Conservation (phyloP, 2,797 vertebrate genomes). For the Delichon dasypus region DNA sequence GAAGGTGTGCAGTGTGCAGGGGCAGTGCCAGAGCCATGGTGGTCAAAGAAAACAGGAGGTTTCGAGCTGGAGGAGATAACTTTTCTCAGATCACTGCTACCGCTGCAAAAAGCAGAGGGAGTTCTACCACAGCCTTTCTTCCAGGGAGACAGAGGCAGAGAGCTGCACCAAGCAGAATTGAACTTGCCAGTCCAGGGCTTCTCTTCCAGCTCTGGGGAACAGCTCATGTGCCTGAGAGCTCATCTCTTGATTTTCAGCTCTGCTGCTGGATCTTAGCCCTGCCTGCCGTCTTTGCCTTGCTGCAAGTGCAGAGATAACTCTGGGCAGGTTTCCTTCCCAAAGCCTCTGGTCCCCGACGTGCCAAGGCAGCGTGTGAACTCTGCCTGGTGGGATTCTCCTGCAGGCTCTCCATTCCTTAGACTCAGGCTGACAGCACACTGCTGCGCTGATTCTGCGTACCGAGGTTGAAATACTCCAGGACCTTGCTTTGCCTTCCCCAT, state of each 20-base stretch:
- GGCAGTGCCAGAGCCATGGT: neutral
- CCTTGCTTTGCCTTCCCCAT: neutral
- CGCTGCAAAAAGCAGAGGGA: neutral
- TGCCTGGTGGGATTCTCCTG: neutral
- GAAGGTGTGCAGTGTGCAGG: neutral
- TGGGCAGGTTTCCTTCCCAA: neutral
- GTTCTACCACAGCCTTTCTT: neutral
- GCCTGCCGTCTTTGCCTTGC: neutral
- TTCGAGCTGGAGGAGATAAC: neutral
- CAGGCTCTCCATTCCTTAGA: neutral
- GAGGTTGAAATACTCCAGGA: neutral
- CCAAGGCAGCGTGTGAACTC: neutral
- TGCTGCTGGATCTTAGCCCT: neutral
- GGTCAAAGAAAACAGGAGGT: neutral
- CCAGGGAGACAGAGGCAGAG: neutral
- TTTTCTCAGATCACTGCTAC: neutral
- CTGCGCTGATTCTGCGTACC: neutral
- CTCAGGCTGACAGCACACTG: neutral
- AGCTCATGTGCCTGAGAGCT: neutral
- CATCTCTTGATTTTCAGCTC: neutral
- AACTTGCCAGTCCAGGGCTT: neutral
- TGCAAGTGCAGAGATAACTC: neutral
- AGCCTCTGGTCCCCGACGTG: neutral
- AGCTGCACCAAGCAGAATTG: neutral
- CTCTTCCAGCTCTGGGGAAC: neutral